Conservation (phyloP, 2,113 vertebrate species). For the Gobiocypris rarus region DNA sequence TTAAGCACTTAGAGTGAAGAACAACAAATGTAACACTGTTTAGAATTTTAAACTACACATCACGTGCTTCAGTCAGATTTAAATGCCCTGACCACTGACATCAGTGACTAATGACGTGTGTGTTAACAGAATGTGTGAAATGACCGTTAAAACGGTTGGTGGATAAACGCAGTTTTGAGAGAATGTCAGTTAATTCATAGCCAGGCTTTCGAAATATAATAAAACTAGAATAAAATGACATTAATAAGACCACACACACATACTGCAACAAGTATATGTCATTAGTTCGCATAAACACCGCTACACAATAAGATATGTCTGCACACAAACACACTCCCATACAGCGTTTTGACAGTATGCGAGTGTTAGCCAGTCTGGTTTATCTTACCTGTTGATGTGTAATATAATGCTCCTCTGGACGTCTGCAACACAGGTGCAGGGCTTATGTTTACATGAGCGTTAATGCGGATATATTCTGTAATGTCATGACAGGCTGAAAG, state of each 20-base stretch:
- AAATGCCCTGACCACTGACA: neutral
- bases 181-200: neutral
- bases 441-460: neutral
- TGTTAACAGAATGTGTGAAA: too few species aligned
- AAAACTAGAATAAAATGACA: neutral
- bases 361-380: neutral
- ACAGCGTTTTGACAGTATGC: neutral
- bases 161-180: neutral
- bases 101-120: neutral
- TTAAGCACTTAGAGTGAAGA: neutral
- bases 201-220: neutral
- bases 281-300: neutral
- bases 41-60: neutral
- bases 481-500: neutral
- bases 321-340: neutral
- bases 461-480: neutral
- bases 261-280: neutral
- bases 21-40: too few species aligned
- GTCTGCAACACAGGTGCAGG: neutral
- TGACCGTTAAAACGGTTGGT: neutral
- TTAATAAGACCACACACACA: neutral
- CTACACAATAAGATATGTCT: neutral
- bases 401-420: neutral
- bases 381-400: constrained; percentile 17
- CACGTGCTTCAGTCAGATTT: neutral